Evolutionary conservation across 2,113 vertebrate genomes (phyloP).

Genomic region (Oophaga pumilio): DNA sequence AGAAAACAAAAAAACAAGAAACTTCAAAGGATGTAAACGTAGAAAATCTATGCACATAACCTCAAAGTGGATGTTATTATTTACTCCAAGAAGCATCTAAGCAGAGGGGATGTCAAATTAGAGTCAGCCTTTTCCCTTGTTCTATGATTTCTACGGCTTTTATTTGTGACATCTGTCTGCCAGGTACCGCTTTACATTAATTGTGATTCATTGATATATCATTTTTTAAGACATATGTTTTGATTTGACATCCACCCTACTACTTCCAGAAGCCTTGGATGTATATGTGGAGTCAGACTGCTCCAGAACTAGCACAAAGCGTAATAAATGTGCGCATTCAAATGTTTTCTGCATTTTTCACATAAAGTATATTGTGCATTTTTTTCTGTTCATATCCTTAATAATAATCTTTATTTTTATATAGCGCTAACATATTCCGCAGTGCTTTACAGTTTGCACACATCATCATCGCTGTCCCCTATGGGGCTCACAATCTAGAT

Average conservation of each 20-base stretch:
- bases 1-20: not conserved
- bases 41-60: slow-evolving; percentile 26
- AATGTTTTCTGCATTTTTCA: too few relatives aligned
- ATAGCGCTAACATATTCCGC: too few relatives aligned
- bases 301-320: not conserved
- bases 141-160: slow-evolving; percentile 22
- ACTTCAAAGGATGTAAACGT: slow-evolving; percentile 43
- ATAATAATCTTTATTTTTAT: too few relatives aligned
- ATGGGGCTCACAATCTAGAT: too few relatives aligned
- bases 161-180: slow-evolving; percentile 43
- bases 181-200: slow-evolving; percentile 1
- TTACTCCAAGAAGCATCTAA: slow-evolving; percentile 13
- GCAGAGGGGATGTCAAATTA: slow-evolving; percentile 25
- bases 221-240: slow-evolving; percentile 28
- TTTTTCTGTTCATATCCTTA: too few relatives aligned
- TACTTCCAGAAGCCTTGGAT: slow-evolving; percentile 17
- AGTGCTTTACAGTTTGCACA: too few relatives aligned
- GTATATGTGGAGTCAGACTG: not conserved
- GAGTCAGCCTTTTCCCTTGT: slow-evolving; percentile 26
- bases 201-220: slow-evolving; percentile 29
- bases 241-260: slow-evolving; percentile 9
- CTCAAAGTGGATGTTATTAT: slow-evolving; percentile 35
- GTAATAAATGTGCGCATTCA: too few relatives aligned
- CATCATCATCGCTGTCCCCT: too few relatives aligned
- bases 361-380: too few relatives aligned